Evolutionary conservation across 2,888 invertebrate genomes (phyloP).

Genomic region (Volucella zonaria): DNA sequence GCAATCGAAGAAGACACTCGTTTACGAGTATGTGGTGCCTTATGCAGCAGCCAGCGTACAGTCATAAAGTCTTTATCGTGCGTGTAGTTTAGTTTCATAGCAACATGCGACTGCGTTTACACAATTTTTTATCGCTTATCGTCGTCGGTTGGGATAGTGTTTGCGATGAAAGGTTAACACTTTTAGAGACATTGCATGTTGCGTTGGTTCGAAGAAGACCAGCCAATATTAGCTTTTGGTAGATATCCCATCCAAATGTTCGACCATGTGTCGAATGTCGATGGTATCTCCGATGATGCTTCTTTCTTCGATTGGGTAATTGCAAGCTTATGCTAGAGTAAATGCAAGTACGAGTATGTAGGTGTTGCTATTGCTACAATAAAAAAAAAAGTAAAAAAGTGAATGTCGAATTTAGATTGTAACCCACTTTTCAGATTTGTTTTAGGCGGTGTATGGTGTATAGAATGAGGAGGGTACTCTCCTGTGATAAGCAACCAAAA

Average conservation of each 20-base stretch:
- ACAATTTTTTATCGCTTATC: constrained; percentile 14
- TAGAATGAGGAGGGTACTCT: background rate
- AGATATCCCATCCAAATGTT: background rate
- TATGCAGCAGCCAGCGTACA: constrained; percentile 10
- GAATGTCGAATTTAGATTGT: constrained; percentile 20
- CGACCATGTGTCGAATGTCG: background rate
- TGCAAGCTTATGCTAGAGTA: constrained; percentile 15
- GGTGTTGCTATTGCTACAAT: constrained; percentile 14
- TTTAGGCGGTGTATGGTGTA: background rate
- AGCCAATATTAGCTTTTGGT: constrained; percentile 14
- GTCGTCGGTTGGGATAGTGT: too few relatives aligned
- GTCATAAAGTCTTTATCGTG: background rate
- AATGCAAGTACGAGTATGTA: constrained; percentile 7
- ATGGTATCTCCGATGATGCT: constrained; percentile 28
- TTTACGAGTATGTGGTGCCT: background rate
- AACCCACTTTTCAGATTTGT: constrained; percentile 29
- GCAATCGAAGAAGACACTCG: background rate
- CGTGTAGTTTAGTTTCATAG: background rate
- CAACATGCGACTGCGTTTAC: constrained; percentile 11
- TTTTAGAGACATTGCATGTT: background rate
- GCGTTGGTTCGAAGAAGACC: too few relatives aligned
- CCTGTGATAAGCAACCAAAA: constrained; percentile 34
- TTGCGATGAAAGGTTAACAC: constrained; percentile 12
- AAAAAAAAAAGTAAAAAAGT: constrained; percentile 2
- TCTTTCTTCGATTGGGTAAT: constrained; percentile 43